Percentiles rank a stretch among this genome's conserved stretches.
Conservation (phyloP, 2,888 invertebrate genomes). For the Drosophila lutescens region DNA sequence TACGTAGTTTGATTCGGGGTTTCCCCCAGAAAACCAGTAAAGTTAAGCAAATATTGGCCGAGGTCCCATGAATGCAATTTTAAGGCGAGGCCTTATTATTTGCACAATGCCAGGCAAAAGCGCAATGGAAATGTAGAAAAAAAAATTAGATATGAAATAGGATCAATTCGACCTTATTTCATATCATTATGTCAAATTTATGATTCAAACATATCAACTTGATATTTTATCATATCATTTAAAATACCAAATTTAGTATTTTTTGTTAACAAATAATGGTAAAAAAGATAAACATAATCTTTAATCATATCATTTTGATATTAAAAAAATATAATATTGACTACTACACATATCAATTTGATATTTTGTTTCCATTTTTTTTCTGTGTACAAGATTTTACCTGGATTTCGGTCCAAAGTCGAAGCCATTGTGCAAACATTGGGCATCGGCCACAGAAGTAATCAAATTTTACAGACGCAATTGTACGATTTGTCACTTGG, state of each 20-base stretch:
- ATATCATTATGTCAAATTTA: no score
- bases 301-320: no score
- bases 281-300: no score
- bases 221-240: no score
- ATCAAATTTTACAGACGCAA: conserved; percentile 62
- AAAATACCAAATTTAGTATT: no score
- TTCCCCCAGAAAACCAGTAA: conserved; percentile 7
- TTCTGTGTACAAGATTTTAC: conserved; percentile 23
- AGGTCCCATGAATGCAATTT: conserved; percentile 54
- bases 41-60: conserved; percentile 60
- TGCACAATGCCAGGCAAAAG: conserved; percentile 56
- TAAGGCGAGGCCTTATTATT: conserved; percentile 40
- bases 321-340: no score
- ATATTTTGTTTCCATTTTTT: no score
- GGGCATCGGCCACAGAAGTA: conserved; percentile 60
- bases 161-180: no score
- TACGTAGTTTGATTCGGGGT: conserved; percentile 45
- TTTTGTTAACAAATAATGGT: no score
- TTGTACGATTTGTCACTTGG: conserved; percentile 60
- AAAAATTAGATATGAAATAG: no score
- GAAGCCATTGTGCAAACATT: conserved; percentile 52
- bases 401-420: conserved; percentile 17
- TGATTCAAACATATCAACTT: no score
- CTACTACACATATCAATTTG: no score
- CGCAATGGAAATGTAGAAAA: conserved; percentile 47